Base-by-base conservation (phyloP, 92 coral and sea anemone species). In the Zoanthus solanderi region DNA sequence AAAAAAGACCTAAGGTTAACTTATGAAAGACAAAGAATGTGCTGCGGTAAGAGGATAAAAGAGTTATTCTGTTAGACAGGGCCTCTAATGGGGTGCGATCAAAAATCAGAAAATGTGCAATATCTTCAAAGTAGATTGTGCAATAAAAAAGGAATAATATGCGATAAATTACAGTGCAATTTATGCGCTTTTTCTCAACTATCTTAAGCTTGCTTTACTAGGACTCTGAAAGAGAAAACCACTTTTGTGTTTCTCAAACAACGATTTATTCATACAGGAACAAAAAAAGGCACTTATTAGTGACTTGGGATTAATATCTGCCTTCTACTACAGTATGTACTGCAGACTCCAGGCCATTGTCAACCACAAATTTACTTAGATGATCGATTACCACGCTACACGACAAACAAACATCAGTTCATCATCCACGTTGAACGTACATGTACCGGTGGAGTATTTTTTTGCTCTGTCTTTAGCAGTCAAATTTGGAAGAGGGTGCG, bases 51-150 rank as follows among this genome's bases (percentile, higher is more conserved):
- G 23, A 23, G 23, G 23, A 23, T 23, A 23, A 23, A 23, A 23
- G 23, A 23, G 23, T 23, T 23, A 23, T 23, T 23, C 23, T 23
- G 23, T 23, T 23, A 37, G 2, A 2, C 44, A 71, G 75, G 75
- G 75, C 75, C 17, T 71, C 75, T 71, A 45, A 71, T 71, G 28
- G 75, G 75, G 10, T 71, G 75, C 75, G 18, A 23, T 7, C 18
- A 80, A 80, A 80, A 80, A 16, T 50, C 44, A 37, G 47, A 57
- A 80, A 80, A 58, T 80, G 72, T 54, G 85, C 73, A 71, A 37
- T 37, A 63, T 63, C 66, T 58, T 66, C 54, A 82, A 56, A 30
- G 86, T 17, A 82, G 29, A 82, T 82, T 58, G 57, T 65, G 86
- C 76, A 76, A 37, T 16, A 63, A 82, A 30, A 82, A 82, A 65